Conservation (phyloP, 1,140 invertebrate species). For the Ctenoplectra terminalis region DNA sequence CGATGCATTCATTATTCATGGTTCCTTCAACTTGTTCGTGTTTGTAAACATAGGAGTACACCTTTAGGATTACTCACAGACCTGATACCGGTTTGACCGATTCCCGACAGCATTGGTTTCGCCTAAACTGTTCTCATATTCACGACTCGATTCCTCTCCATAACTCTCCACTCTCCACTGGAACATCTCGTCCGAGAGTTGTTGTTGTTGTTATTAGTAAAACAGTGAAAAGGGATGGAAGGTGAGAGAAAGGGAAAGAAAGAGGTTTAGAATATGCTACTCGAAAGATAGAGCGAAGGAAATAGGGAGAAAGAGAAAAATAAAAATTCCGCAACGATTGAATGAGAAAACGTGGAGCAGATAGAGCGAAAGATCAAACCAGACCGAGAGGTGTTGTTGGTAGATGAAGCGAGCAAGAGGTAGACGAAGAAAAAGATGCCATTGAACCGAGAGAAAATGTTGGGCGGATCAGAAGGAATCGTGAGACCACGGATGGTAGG, state of each 20-base stretch:
- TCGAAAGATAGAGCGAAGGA: neutral
- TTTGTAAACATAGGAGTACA: constrained; percentile 78
- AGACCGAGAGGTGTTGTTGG: constrained; percentile 30
- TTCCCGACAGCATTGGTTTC: constrained; percentile 61
- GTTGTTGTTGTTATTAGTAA: neutral
- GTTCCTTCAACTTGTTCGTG: constrained; percentile 77
- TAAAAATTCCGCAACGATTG: constrained; percentile 33
- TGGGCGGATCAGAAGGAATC: constrained; percentile 64
- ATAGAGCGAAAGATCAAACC: constrained; percentile 34
- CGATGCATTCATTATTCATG: constrained; percentile 72
- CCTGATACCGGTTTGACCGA: constrained; percentile 57
- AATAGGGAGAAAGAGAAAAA: constrained; percentile 8
- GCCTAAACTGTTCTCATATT: constrained; percentile 54
- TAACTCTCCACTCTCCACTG: neutral
- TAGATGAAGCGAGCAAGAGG: constrained; percentile 30
- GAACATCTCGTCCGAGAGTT: constrained; percentile 15
- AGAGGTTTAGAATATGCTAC: no score
- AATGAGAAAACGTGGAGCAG: constrained; percentile 3
- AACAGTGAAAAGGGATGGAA: neutral
- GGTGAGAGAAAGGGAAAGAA: neutral
- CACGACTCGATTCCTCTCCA: constrained; percentile 32
- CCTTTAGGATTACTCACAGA: constrained; percentile 75
- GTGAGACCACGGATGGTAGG: constrained; percentile 64
- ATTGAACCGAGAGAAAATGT: constrained; percentile 53
- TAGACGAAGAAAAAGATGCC: constrained; percentile 39